Evolutionary conservation across 1,140 invertebrate genomes (phyloP), one percentile per base, ranked within the genome.

Genomic region (Heliconius nattereri): DNA sequence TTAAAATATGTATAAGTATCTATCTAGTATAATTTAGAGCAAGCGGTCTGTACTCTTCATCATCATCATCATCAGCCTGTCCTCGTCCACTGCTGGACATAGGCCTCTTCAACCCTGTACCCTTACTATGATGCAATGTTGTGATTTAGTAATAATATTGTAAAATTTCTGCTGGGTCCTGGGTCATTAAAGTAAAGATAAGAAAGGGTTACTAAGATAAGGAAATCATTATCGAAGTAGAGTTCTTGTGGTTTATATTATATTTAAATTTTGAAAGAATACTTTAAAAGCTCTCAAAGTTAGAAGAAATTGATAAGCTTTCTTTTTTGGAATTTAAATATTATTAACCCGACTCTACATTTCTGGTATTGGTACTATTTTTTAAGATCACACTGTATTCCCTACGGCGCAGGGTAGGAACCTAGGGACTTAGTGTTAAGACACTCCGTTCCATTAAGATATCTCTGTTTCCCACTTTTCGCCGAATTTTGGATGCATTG

Each of bases 191-290:
- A 72, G 35, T 66, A 19, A 45, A 54, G 79, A 80, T 80, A 80
- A 80, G 71, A 77, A 76, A 76, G 75, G 75, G 79, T 80, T 72
- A 73, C 32, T 49, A 7, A 66, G 71, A 80, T 80, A 80, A 80
- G 32, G 7, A 35, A 49, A 52, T 75, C 32, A 37, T 80, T 80
- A 73, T 73, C 52, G 9, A 26, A 66, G 45, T 35, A 57, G 54
- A 49, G 35, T 66, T 80, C 71, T 52, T 66, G 40, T 20, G 37
- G 72, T 45, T 80, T 72, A 29, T 40, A 66, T 66, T 66, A 66
- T 66, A 66, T 66, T 26, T 11, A 26, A 26, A 66, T 66, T 29
- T 66, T 66, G 60, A 29, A 5, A 66, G 26, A 16, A 66, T 29
- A 57, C 3, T 66, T 66, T 6, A 66, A 66, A 66, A 66, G 60